These are phyloP conservation scores for Ptilodon capucinus DNA, from an alignment of 2,888 invertebrate species.

Conservation along the genomic window DNA sequence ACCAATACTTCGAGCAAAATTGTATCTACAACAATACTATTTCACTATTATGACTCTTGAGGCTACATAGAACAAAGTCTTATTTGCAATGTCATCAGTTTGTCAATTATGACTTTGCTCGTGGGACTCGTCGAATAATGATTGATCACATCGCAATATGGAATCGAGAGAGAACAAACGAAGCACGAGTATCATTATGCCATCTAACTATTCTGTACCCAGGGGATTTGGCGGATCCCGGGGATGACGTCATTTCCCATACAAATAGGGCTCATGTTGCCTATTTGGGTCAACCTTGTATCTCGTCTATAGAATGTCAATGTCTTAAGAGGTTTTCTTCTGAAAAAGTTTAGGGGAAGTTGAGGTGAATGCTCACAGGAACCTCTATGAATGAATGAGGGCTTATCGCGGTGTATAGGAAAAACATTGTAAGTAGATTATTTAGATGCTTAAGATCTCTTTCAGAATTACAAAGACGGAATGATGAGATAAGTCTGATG, in stretches of 20 bases:
- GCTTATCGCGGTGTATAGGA: slow-evolving; percentile 1
- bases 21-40: no score
- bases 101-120: no score
- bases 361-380: slow-evolving; percentile 5
- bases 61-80: no score
- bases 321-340: slow-evolving; percentile 30
- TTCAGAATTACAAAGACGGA: not conserved
- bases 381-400: slow-evolving; percentile 5
- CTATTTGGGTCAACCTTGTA: slow-evolving; percentile 31
- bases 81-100: no score
- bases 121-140: slow-evolving; percentile 5
- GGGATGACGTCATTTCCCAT: slow-evolving; percentile 25
- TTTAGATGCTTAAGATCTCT: no score
- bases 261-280: slow-evolving; percentile 23
- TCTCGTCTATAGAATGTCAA: slow-evolving; percentile 23
- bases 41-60: no score
- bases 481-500: not conserved
- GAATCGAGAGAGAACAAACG: slow-evolving; percentile 1
- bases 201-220: slow-evolving; percentile 9
- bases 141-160: slow-evolving; percentile 16
- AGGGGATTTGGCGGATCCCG: slow-evolving; percentile 14
- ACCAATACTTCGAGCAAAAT: no score
- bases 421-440: slow-evolving; percentile 15
- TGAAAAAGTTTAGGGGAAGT: slow-evolving; percentile 13
- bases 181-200: slow-evolving; percentile 11